A percentile compares a stretch with the other conserved stretches of the same genome.
Evolutionary conservation across 2,888 invertebrate species (phyloP).

Genomic region (Calephelis perditalis): DNA sequence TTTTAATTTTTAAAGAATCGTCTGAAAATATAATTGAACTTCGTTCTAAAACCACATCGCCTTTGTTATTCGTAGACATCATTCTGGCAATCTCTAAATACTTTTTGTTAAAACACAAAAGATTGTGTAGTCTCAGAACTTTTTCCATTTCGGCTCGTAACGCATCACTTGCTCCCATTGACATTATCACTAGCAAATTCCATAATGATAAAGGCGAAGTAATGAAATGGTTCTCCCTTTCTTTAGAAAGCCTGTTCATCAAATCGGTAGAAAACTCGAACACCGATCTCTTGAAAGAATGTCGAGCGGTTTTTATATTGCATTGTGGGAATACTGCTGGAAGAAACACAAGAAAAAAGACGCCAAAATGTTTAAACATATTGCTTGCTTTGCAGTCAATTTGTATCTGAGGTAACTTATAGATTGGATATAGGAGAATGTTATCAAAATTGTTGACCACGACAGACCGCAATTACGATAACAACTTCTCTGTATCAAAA

Average conservation of each 20-base stretch:
- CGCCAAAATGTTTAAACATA: constrained; percentile 30
- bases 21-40: constrained; percentile 52
- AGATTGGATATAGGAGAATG: constrained; percentile 5
- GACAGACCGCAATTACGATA: not conserved
- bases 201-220: constrained; percentile 55
- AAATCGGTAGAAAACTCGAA: constrained; percentile 38
- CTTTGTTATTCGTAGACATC: constrained; percentile 28
- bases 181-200: constrained; percentile 49
- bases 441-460: constrained; percentile 3
- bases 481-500: not conserved
- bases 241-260: constrained; percentile 36
- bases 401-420: not conserved
- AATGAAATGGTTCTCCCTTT: constrained; percentile 58
- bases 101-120: constrained; percentile 52
- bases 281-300: constrained; percentile 33
- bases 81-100: constrained; percentile 45
- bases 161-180: constrained; percentile 48
- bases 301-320: constrained; percentile 29
- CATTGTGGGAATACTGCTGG: constrained; percentile 34
- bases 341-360: constrained; percentile 28
- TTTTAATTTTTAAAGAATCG: constrained; percentile 35
- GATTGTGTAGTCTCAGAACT: constrained; percentile 44
- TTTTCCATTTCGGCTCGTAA: constrained; percentile 46
- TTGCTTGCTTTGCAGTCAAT: constrained; percentile 15
- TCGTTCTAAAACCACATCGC: constrained; percentile 42